Conservation (phyloP, 2,797 vertebrate species). For the Sparus aurata region DNA sequence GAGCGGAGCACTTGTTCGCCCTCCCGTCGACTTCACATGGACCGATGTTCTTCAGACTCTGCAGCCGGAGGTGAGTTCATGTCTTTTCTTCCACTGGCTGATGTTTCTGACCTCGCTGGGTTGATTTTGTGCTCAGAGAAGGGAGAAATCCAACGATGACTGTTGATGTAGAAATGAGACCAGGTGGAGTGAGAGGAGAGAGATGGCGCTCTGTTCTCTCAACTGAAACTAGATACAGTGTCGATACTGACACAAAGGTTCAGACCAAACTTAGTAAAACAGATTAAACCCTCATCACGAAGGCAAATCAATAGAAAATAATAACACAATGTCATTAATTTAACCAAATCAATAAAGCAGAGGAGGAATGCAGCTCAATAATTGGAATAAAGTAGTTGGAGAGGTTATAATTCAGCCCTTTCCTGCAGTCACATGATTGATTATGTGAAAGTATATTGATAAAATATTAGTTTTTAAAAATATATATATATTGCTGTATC, state of each 20-base stretch:
- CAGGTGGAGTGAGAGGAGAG: neutral
- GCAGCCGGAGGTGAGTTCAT: constrained; percentile 44
- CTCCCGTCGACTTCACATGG: constrained; percentile 9
- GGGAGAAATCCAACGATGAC: neutral
- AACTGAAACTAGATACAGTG: neutral
- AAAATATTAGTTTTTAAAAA: too few relatives aligned
- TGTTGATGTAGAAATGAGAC: constrained; percentile 1
- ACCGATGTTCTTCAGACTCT: constrained; percentile 7
- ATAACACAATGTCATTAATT: too few relatives aligned
- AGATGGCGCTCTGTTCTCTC: neutral
- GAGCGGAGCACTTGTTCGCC: neutral
- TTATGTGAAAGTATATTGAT: too few relatives aligned
- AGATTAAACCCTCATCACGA: too few relatives aligned
- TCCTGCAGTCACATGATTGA: too few relatives aligned
- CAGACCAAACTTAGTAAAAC: neutral
- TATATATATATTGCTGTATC: too few relatives aligned
- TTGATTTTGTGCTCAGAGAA: neutral
- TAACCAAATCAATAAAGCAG: too few relatives aligned
- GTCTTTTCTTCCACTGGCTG: neutral
- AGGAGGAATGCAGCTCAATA: too few relatives aligned
- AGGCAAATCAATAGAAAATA: too few relatives aligned
- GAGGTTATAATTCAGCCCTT: too few relatives aligned
- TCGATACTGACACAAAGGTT: neutral
- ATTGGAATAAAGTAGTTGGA: too few relatives aligned
- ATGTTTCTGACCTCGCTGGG: neutral